Evolutionary conservation across 1,140 invertebrate species (phyloP).

Genomic region (Caenorhabditis briggsae): DNA sequence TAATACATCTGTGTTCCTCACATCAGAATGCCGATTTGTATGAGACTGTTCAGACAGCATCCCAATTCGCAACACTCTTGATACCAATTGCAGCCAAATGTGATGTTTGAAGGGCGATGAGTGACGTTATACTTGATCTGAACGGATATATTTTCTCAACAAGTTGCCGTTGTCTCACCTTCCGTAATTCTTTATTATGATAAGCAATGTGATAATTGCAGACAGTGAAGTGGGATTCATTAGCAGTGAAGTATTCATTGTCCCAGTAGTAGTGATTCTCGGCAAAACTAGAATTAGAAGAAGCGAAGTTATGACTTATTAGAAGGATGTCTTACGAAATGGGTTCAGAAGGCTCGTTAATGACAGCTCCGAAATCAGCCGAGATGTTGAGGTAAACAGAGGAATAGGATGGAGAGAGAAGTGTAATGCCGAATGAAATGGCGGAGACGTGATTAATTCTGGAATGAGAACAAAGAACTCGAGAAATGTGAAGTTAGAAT

Average conservation of each 20-base stretch:
- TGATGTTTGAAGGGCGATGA: constrained; percentile 9
- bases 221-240: not conserved
- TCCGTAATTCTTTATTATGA: constrained; percentile 5
- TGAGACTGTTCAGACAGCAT: not conserved
- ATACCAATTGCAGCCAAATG: constrained; percentile 17
- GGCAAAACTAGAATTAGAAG: not conserved
- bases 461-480: not conserved
- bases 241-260: not conserved
- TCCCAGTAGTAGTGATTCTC: not conserved
- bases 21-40: not conserved
- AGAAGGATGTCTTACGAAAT: not conserved
- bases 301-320: no score
- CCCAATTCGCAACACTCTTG: not conserved
- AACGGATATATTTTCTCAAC: not conserved
- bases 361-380: not conserved
- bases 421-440: not conserved
- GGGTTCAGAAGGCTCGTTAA: not conserved
- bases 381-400: not conserved
- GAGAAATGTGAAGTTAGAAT: no score
- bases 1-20: not conserved
- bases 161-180: not conserved
- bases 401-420: not conserved
- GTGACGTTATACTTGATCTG: constrained; percentile 6
- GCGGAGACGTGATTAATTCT: not conserved
- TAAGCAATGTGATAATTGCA: not conserved